These are phyloP conservation scores for Parochlus steinenii DNA, from an alignment of 2,888 invertebrate species.

Conservation along the genomic window DNA sequence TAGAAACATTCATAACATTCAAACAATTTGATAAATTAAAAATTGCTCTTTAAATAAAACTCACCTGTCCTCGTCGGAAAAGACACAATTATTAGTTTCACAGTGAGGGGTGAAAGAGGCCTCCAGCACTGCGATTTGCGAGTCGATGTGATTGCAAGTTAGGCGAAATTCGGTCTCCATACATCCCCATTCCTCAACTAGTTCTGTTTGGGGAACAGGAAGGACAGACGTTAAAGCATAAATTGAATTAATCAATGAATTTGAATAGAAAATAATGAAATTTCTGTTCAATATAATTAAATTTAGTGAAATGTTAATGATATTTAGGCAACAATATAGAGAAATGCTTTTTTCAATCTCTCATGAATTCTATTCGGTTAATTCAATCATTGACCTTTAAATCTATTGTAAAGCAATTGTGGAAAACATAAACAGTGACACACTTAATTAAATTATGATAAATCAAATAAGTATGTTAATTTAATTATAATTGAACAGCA, in stretches of 20 bases:
- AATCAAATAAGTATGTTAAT: too few species aligned
- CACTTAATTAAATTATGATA: too few species aligned
- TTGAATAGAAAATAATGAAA: neutral
- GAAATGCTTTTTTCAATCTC: too few species aligned
- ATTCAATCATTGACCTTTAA: too few species aligned
- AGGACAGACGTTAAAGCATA: neutral
- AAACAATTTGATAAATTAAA: neutral
- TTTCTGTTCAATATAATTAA: neutral
- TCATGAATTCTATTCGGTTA: too few species aligned
- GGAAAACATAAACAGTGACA: too few species aligned
- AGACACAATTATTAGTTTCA: conserved; percentile 12
- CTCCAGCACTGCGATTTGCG: conserved; percentile 44
- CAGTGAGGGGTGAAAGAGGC: conserved; percentile 37
- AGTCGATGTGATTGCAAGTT: conserved; percentile 43
- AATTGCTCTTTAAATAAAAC: neutral
- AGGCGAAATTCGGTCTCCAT: conserved; percentile 41
- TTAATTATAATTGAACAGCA: too few species aligned
- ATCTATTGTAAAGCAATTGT: too few species aligned
- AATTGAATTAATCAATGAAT: neutral
- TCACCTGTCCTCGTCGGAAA: conserved; percentile 12
- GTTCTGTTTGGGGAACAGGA: too few species aligned
- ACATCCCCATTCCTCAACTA: conserved; percentile 44
- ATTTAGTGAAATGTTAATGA: too few species aligned
- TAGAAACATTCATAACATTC: conserved; percentile 1
- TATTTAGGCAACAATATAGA: too few species aligned